phyloP scores from a whole-genome alignment of 35 echinoderm and acorn worm genomes.

The Ophiothrix spiculata region DNA sequence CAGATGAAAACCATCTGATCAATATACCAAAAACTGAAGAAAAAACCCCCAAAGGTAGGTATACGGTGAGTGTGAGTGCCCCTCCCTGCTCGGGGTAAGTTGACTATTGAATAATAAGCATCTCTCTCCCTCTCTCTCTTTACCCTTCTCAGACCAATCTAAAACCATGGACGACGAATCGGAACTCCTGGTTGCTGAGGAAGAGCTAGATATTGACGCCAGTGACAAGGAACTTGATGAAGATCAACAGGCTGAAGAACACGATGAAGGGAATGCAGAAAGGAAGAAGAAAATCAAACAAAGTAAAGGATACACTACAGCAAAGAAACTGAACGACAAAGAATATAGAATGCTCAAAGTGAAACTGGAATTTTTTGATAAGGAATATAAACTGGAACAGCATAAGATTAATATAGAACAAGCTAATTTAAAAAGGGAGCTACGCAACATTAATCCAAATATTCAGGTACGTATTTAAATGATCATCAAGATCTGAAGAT shows the following conservation, averaged over 20 bases:
- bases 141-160: too few relatives aligned
- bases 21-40: too few relatives aligned
- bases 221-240: neutral
- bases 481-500: too few relatives aligned
- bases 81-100: too few relatives aligned
- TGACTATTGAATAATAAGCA: too few relatives aligned
- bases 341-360: constrained; percentile 31
- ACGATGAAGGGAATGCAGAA: constrained; percentile 12
- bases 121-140: too few relatives aligned
- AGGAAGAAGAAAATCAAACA: constrained; percentile 42
- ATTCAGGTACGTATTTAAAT: constrained; percentile 22
- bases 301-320: constrained; percentile 41
- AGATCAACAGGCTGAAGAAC: neutral
- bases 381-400: constrained; percentile 17
- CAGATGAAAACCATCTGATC: too few relatives aligned
- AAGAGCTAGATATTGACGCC: neutral
- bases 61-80: too few relatives aligned
- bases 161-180: neutral
- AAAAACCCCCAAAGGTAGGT: too few relatives aligned
- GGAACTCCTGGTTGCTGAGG: neutral
- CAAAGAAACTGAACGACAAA: constrained; percentile 49
- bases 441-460: constrained; percentile 45
- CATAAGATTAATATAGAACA: constrained; percentile 41
- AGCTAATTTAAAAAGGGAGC: constrained; percentile 22
- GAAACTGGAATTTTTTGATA: constrained; percentile 37